Evolutionary conservation across 1,140 invertebrate genomes (phyloP).

Genomic region (Lasioglossum albipes): DNA sequence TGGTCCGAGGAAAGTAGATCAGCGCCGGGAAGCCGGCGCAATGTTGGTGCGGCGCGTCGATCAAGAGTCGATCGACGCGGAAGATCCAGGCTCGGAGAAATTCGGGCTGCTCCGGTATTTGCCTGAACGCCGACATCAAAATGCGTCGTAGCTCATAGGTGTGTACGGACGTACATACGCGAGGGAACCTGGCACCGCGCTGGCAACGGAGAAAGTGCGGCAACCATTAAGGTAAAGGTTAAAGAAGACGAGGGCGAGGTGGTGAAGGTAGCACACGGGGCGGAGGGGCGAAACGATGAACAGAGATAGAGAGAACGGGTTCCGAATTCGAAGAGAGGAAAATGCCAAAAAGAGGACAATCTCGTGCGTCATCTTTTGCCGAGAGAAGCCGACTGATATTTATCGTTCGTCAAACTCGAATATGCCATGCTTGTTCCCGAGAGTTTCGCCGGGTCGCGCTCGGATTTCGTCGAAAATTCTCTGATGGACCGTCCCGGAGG

Average conservation of each 20-base stretch:
- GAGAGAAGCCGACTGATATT: too few relatives aligned
- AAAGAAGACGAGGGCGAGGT: slow-evolving; percentile 68
- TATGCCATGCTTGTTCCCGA: too few relatives aligned
- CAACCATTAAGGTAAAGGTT: slow-evolving; percentile 77
- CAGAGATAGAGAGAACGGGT: background rate
- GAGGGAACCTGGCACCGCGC: slow-evolving; percentile 60
- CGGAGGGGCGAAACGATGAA: background rate
- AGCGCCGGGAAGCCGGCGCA: background rate
- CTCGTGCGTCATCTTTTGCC: background rate
- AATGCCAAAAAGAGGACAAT: background rate
- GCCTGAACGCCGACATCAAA: slow-evolving; percentile 57
- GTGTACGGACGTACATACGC: slow-evolving; percentile 30
- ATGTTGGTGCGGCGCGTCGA: background rate
- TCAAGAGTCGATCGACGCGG: slow-evolving; percentile 18
- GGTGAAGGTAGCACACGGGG: background rate
- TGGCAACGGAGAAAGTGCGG: slow-evolving; percentile 77
- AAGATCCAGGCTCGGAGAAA: slow-evolving; percentile 48
- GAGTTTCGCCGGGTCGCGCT: too few relatives aligned
- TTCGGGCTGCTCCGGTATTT: slow-evolving; percentile 60
- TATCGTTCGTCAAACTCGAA: too few relatives aligned
- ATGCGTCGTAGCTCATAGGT: slow-evolving; percentile 54
- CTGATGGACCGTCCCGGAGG: background rate
- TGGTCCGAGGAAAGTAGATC: slow-evolving; percentile 1
- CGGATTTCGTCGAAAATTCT: background rate
- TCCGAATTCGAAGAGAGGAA: background rate